phyloP scores from a whole-genome alignment of 2,797 vertebrate genomes.

The Phaenicophaeus curvirostris region DNA sequence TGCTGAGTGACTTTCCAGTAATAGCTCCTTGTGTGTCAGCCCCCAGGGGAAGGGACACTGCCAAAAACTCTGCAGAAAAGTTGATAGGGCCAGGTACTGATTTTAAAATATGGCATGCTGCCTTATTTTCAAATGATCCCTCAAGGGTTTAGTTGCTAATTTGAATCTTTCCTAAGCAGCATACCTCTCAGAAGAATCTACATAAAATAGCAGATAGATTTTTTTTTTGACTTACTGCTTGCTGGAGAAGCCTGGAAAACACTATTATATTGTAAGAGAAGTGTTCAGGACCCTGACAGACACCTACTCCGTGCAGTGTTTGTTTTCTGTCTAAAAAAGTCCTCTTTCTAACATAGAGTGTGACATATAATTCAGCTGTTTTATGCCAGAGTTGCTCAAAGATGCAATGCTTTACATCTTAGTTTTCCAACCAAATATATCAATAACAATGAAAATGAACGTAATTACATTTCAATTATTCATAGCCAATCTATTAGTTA shows the following conservation, averaged over 20 bases:
- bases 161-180: not conserved
- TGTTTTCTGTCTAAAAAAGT: not conserved
- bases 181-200: not conserved
- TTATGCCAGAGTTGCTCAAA: not conserved
- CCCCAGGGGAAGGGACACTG: not conserved
- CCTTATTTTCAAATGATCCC: not conserved
- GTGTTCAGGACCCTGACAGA: not conserved
- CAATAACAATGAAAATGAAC: not conserved
- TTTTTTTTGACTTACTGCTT: not conserved
- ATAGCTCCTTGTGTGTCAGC: not conserved
- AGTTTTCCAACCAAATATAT: not conserved
- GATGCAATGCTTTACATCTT: not conserved
- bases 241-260: not conserved
- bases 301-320: not conserved
- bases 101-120: not conserved
- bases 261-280: not conserved
- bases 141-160: not conserved
- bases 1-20: not conserved
- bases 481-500: not conserved
- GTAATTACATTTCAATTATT: not conserved
- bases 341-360: not conserved
- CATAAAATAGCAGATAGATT: not conserved
- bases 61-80: not conserved
- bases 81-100: not conserved
- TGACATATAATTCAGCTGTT: not conserved